Evolutionary conservation across 1,140 invertebrate species (phyloP), one percentile per base, ranked within the genome.

Genomic region (Dendrolimus kikuchii): DNA sequence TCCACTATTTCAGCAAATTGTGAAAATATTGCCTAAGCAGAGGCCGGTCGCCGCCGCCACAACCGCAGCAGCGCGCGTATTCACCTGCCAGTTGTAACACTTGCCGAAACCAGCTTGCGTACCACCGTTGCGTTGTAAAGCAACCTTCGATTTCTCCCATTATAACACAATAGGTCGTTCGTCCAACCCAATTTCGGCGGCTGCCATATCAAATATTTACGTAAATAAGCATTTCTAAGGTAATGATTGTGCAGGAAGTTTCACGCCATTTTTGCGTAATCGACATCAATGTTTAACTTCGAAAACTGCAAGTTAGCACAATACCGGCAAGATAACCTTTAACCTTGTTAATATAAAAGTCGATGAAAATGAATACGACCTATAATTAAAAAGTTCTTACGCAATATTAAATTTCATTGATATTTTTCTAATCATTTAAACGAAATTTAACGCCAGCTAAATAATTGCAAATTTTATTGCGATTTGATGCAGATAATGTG

Each of bases 101-200:
- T 62, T 63, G 57, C 59, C 57, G 64, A 62, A 69, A 72, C 53
- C 62, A 57, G 59, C 57, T 69, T 68, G 69, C 71, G 70, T 49
- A 56, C 53, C 56, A 65, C 60, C 61, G 52, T 61, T 66, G 61
- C 66, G 62, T 63, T 54, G 57, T 48, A 45, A 57, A 57, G 51
- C 59, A 68, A 66, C 78, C 78, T 75, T 80, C 75, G 78, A 77
- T 78, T 77, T 77, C 67, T 64, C 67, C 63, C 62, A 65, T 74
- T 74, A 73, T 73, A 68, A 76, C 65, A 71, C 49, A 57, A 60
- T 70, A 38, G 62, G 76, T 74, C 75, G 62, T 66, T 64, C 69
- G 68, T 73, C 66, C 73, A 77, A 67, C 70, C 50, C 68, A 66
- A 69, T 78, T 67, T 64, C 51, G 51, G 55, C 49, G 40, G 52